Conservation (phyloP, 2,888 invertebrate species). For the Drosophila subquinaria region DNA sequence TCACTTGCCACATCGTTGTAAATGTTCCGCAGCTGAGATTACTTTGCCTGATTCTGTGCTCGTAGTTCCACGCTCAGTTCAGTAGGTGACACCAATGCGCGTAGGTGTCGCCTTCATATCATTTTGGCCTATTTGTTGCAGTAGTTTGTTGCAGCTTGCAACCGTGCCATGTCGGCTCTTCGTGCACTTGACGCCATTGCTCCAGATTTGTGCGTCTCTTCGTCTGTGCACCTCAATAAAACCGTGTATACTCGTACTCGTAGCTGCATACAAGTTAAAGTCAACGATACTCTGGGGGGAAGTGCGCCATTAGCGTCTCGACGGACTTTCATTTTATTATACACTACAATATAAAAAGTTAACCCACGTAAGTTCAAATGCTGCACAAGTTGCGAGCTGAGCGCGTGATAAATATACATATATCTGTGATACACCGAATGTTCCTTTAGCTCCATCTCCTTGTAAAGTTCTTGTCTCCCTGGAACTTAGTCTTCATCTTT, state of each 20-base stretch:
- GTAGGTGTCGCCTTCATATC: conserved; percentile 50
- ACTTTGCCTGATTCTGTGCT: conserved; percentile 59
- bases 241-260: conserved; percentile 13
- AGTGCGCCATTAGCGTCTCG: conserved; percentile 37
- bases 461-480: conserved; percentile 20
- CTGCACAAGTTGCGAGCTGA: conserved; percentile 8
- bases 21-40: conserved; percentile 64
- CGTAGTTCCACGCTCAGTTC: conserved; percentile 48
- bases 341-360: conserved; percentile 34
- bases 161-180: conserved; percentile 28
- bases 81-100: conserved; percentile 78
- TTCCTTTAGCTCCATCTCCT: conserved; percentile 22
- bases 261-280: conserved; percentile 43
- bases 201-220: conserved; percentile 64
- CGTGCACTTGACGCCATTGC: conserved; percentile 79
- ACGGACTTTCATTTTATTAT: conserved; percentile 18
- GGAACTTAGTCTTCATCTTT: conserved; percentile 11
- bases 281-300: conserved; percentile 53
- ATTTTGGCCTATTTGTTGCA: conserved; percentile 71
- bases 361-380: conserved; percentile 33
- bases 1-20: conserved; percentile 37
- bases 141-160: conserved; percentile 4
- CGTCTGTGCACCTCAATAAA: conserved; percentile 15
- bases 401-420: conserved; percentile 5
- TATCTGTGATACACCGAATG: conserved; percentile 10